Percentiles rank a stretch among this genome's conserved stretches.
phyloP scores from a whole-genome alignment of 2,797 vertebrate genomes.

The Melanitta fusca region DNA sequence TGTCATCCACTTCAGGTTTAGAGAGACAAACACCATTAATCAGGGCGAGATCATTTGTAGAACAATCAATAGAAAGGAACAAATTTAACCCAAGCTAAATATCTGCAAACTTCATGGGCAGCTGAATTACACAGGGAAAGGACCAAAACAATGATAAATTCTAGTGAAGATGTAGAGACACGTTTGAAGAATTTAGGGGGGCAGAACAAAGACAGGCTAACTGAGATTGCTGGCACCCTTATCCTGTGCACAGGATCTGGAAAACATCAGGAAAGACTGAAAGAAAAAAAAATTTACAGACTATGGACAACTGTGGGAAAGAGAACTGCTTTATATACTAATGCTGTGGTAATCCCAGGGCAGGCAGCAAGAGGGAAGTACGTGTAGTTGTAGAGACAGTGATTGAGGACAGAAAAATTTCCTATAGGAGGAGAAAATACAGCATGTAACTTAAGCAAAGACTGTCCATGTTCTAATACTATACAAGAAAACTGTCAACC shows the following conservation, averaged over 20 bases:
- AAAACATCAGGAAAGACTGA: constrained; percentile 42
- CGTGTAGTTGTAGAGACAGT: not conserved
- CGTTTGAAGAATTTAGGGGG: not conserved
- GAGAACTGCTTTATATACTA: constrained; percentile 24
- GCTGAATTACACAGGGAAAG: not conserved
- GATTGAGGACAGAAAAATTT: not conserved
- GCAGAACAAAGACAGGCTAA: constrained; percentile 18
- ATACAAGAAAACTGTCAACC: not conserved
- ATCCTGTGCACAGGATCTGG: constrained; percentile 35
- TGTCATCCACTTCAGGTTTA: not conserved
- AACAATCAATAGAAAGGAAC: not conserved
- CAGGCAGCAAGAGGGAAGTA: not conserved
- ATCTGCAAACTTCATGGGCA: constrained; percentile 3
- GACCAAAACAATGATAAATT: not conserved
- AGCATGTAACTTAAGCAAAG: not conserved
- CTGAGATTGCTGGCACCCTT: not conserved
- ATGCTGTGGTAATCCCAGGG: not conserved
- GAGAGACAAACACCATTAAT: constrained; percentile 7
- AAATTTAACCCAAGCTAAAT: constrained; percentile 11
- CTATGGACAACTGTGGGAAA: constrained; percentile 43
- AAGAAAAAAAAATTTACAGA: not conserved
- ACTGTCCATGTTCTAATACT: not conserved
- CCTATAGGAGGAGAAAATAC: not conserved
- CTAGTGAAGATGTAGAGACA: not conserved
- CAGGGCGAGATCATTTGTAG: not conserved